phyloP scores from a whole-genome alignment of 2,888 invertebrate genomes.

The Mystacides longicornis region DNA sequence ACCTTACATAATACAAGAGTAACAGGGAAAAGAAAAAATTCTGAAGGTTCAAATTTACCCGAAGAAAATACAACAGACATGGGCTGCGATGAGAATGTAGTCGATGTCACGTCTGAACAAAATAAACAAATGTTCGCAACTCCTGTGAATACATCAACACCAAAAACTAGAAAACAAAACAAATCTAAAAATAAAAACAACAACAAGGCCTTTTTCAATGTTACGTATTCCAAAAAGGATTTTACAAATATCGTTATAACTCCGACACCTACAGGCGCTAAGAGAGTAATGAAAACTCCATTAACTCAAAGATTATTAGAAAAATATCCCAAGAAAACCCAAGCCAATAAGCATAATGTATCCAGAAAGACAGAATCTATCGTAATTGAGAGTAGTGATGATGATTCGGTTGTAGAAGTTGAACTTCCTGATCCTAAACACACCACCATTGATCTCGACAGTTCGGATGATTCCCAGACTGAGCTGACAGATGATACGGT shows the following conservation, averaged over 20 bases:
- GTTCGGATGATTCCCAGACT: constrained; percentile 38
- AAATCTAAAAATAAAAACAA: background rate
- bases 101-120: background rate
- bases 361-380: constrained; percentile 4
- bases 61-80: background rate
- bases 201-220: too few species aligned
- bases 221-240: too few species aligned
- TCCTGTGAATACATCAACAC: background rate
- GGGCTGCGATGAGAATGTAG: background rate
- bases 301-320: background rate
- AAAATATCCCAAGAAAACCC: background rate
- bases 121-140: background rate
- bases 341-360: background rate
- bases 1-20: background rate
- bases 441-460: constrained; percentile 39
- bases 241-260: background rate
- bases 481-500: background rate
- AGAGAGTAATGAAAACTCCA: background rate
- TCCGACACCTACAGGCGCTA: background rate
- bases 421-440: constrained; percentile 41
- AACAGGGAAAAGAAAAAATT: background rate
- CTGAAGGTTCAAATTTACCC: background rate
- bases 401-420: constrained; percentile 42
- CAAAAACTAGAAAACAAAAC: background rate
- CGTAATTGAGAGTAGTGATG: constrained; percentile 34